A percentile compares a stretch with the other conserved stretches of the same genome.
These are phyloP conservation scores for Conomelus anceps DNA, from an alignment of 2,888 invertebrate genomes.

Conservation along the genomic window DNA sequence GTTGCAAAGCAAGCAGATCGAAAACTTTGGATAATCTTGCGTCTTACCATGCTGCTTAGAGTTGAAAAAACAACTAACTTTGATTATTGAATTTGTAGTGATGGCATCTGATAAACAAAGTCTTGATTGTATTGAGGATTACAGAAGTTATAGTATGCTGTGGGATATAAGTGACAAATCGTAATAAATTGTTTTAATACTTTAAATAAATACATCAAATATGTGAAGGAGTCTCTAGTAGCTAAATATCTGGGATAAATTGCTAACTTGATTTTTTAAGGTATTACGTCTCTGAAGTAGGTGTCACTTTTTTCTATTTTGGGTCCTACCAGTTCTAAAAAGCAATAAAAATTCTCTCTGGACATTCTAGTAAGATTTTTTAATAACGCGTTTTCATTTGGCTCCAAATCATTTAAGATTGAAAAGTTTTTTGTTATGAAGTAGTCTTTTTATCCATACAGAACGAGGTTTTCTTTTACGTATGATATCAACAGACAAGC, in stretches of 20 bases:
- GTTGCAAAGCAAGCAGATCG: background rate
- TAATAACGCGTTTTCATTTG: background rate
- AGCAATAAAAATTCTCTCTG: background rate
- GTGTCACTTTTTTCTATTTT: background rate
- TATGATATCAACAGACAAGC: background rate
- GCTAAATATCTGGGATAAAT: background rate
- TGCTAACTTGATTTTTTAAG: background rate
- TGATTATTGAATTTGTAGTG: background rate
- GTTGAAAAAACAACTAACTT: background rate
- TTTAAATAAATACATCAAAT: background rate
- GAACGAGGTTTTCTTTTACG: background rate
- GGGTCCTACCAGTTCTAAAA: background rate
- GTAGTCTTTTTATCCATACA: too few species aligned
- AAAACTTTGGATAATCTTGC: background rate
- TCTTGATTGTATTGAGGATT: background rate
- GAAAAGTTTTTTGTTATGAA: background rate
- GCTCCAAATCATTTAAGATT: background rate
- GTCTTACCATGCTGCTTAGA: background rate
- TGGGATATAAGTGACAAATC: background rate
- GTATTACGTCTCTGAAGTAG: slow-evolving; percentile 2
- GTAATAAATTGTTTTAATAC: background rate
- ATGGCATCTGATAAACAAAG: too few species aligned
- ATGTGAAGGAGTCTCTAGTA: background rate
- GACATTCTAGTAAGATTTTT: background rate
- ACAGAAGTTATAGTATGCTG: background rate